Evolutionary conservation across 2,113 vertebrate genomes (phyloP), one percentile per base, ranked within the genome.

Genomic region (Vulpes vulpes): DNA sequence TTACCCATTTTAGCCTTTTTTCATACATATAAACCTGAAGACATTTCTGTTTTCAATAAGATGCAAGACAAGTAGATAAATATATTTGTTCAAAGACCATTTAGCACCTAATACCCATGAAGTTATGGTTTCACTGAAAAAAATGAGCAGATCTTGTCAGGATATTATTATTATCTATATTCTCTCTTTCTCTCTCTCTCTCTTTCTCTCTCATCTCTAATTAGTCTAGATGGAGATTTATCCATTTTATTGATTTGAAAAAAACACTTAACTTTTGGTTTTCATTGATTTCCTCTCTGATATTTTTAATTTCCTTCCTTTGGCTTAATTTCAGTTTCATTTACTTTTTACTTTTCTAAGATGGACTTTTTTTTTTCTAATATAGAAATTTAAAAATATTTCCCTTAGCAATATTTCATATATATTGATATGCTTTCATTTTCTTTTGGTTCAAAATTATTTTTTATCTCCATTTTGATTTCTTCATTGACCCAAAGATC

Each of bases 21-120:
- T 97, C 2, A 51, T n/a, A 3, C 65, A 14, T 17, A 30, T 11
- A 71, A 82, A 98, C 27, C 32, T 84, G 73, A 96, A 97, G 93
- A 83, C 30, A 94, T 91, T 96, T 97, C 93, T 98, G 94, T 76
- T 97, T 97, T 97, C 55, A 96, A 86, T 91, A 89, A 96, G 87
- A 73, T 55, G 7, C 17, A 92, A 86, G 11, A 67, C 57, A 85
- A 35, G 35, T 25, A 83, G 60, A 35, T 43, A 96, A 95, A 92
- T 78, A 69, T 3, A 12, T 67, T 49, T 80, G 69, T 74, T 74
- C 80, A 87, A 79, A 78, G 55, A 89, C 64, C 14, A 12, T 64
- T 91, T 65, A 80, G 32, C 19, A 55, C 10, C 74, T 96, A 74
- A n/a, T 51, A 57, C 9, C 51, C 84, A 35, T 8, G 79, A 57